phyloP scores from a whole-genome alignment of 2,797 vertebrate genomes.

The Cirrhinus mrigala region DNA sequence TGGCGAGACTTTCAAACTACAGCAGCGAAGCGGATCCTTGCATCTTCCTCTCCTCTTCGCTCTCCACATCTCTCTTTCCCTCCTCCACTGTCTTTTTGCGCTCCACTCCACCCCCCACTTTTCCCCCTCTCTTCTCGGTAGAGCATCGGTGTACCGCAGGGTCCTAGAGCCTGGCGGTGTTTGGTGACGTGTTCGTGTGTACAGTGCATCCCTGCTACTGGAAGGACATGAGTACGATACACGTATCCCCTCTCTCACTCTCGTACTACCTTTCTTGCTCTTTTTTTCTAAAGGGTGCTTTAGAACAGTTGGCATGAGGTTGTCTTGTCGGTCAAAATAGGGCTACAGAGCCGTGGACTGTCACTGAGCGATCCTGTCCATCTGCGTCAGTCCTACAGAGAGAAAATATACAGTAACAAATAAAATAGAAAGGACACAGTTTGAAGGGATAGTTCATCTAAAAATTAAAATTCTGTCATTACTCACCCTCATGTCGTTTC shows the following conservation, averaged over 20 bases:
- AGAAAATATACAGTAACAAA: not conserved
- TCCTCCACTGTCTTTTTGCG: conserved; percentile 37
- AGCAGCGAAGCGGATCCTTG: conserved; percentile 45
- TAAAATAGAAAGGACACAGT: conserved; percentile 5
- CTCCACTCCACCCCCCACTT: conserved; percentile 35
- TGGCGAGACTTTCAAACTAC: conserved; percentile 51
- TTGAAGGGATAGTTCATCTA: not conserved
- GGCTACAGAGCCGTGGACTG: not conserved
- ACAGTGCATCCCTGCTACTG: conserved; percentile 6
- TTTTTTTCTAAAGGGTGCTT: not conserved
- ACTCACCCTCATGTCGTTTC: no score
- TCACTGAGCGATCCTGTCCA: not conserved
- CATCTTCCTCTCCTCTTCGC: conserved; percentile 42
- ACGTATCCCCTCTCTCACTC: conserved; percentile 2
- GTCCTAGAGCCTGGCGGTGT: conserved; percentile 57
- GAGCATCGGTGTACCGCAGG: conserved; percentile 41
- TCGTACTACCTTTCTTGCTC: not conserved
- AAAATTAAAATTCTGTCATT: no score
- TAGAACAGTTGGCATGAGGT: conserved; percentile 10
- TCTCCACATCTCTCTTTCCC: conserved; percentile 33
- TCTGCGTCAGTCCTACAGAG: not conserved
- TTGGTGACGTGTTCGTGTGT: not conserved
- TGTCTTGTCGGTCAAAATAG: not conserved
- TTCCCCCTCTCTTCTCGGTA: conserved; percentile 8
- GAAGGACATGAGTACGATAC: conserved; percentile 25